Evolutionary conservation across 2,113 vertebrate species (phyloP).

Genomic region (Phyllopteryx taeniolatus): DNA sequence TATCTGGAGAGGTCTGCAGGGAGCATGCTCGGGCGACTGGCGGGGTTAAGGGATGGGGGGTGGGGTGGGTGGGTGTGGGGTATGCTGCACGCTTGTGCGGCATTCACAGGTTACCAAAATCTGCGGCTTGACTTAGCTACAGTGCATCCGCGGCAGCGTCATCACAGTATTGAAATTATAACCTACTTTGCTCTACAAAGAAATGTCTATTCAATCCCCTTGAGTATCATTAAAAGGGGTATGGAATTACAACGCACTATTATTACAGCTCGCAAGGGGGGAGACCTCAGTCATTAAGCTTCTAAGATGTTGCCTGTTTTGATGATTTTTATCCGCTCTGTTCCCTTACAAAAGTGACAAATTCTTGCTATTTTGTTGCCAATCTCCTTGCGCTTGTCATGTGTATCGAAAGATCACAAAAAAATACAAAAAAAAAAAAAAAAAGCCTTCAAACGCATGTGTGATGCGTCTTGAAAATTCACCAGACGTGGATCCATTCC

Average conservation of each 20-base stretch:
- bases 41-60: slow-evolving; percentile 23
- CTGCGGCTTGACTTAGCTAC: slow-evolving; percentile 6
- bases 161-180: slow-evolving; percentile 44
- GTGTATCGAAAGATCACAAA: slow-evolving; percentile 68
- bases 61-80: background rate
- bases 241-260: slow-evolving; percentile 71
- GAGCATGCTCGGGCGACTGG: slow-evolving; percentile 44
- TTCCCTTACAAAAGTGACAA: slow-evolving; percentile 68
- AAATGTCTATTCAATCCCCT: slow-evolving; percentile 60
- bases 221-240: slow-evolving; percentile 69
- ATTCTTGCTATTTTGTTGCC: slow-evolving; percentile 68
- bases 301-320: slow-evolving; percentile 65
- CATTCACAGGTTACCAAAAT: slow-evolving; percentile 28
- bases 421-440: background rate
- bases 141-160: background rate
- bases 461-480: slow-evolving; percentile 64
- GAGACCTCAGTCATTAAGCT: slow-evolving; percentile 68
- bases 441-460: slow-evolving; percentile 57
- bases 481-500: slow-evolving; percentile 65
- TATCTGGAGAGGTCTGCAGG: slow-evolving; percentile 46
- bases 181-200: slow-evolving; percentile 67
- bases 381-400: slow-evolving; percentile 69
- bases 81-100: slow-evolving; percentile 8
- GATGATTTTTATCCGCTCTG: slow-evolving; percentile 66
- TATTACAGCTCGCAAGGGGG: slow-evolving; percentile 67